Conservation (phyloP, 2,113 vertebrate species). For the Axis porcinus region DNA sequence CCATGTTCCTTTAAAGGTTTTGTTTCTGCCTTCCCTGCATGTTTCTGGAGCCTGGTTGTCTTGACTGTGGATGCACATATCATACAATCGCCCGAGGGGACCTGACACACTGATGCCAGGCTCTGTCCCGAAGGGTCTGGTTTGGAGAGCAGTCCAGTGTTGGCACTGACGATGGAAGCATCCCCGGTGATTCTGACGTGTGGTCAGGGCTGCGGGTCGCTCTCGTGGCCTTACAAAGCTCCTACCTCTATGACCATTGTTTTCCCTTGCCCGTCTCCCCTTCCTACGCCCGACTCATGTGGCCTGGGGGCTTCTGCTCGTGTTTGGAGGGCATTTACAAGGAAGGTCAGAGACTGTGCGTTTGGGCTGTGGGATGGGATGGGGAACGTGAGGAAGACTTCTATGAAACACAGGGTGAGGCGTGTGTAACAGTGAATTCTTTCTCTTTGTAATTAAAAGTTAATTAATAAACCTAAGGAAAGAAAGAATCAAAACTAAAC, state of each 20-base stretch:
- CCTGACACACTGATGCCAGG: background rate
- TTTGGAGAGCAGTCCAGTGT: background rate
- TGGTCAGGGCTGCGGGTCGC: background rate
- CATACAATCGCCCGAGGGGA: background rate
- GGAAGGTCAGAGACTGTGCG: background rate
- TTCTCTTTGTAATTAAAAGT: slow-evolving; percentile 19
- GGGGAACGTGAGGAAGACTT: background rate
- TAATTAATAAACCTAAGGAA: background rate
- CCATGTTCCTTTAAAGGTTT: background rate
- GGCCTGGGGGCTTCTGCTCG: background rate
- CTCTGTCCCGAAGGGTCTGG: background rate
- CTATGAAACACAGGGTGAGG: background rate
- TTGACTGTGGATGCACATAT: fast-evolving
- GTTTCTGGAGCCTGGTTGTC: background rate
- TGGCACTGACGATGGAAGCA: background rate
- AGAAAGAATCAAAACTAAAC: background rate
- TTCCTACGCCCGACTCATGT: background rate
- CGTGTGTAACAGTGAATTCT: background rate
- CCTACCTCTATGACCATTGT: background rate
- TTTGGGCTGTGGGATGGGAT: background rate
- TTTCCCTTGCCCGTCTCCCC: background rate
- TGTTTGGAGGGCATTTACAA: background rate
- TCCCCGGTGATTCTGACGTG: background rate
- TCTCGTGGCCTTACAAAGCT: background rate
- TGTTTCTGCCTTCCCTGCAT: fast-evolving